Base-by-base conservation (phyloP, 2,797 vertebrate genomes). In the Pipistrellus pygmaeus region DNA sequence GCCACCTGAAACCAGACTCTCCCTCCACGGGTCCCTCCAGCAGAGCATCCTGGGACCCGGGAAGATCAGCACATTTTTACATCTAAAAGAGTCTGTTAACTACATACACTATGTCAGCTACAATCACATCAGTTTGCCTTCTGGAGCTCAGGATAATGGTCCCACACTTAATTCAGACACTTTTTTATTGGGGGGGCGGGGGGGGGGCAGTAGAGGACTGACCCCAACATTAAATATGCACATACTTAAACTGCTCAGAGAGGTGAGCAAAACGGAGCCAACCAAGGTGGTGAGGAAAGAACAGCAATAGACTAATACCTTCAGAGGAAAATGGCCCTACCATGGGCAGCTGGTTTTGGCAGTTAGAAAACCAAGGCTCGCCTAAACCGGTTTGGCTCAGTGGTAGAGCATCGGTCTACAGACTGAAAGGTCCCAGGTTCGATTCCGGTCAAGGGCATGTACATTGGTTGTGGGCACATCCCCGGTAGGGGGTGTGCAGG, bases 31-130 rank as follows among this genome's bases (percentile, higher is more conserved):
- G 3, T 11, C 30, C 25, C n/a, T 21, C 57, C 9, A 0, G 21
- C 86, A 82, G 14, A 27, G 18, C 3, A 14, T 5, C 46, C 20
- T 1, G 18, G 4, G 35, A 69, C 57, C 55, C 38, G 23, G 6
- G 30, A 64, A 53, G 1, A 12, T 1, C 35, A 6, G 35, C 20
- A 17, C 0, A 41, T 20, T 4, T 44, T 30, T 8, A 73, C 6
- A 1, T 2, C 41, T 17, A 27, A 18, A 27, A 0, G 48, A 32
- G 15, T 0, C 20, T 30, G n/a, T 2, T 20, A 53, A 71, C 1
- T 15, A 41, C 11, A 20, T 7, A 3, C 0, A 69, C 25, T 8
- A 1, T 2, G 17, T 44, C 86, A 44, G 69, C 48, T 17, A 8
- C 15, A 6, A 21, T 60, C 72, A 3, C 8, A 8, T 1, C 48